Evolutionary conservation across 2,888 invertebrate species (phyloP), one percentile per base, ranked within the genome.

Genomic region (Apotomis betuletana): DNA sequence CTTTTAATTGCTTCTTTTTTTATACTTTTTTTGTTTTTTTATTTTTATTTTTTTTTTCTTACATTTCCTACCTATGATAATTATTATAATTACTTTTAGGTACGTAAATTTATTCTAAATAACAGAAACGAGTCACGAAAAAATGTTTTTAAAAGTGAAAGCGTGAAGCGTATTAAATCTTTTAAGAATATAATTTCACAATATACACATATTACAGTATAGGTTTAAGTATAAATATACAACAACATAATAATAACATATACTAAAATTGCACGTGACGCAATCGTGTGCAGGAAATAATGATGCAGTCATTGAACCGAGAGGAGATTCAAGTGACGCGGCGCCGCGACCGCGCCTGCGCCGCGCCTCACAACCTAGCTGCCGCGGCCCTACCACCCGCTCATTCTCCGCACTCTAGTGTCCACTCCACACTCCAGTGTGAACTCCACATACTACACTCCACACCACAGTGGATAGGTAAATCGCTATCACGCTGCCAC

Each of bases 31-130:
- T 84, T 81, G 79, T 78, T 80, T 79, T 79, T 81, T 81, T 82
- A 0, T 27, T 27, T 27, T 82, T 77, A 27, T 27, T 82, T 77
- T 78, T 78, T 77, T 78, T 75, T 75, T 75, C 77, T 87, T 88
- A 90, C 81, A 84, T 76, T 54, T 78, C 74, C 77, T 74, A 83
- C 85, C 90, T 92, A 92, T 85, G 84, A 90, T 90, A 88, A 86
- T 91, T 90, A 91, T 91, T 92, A 92, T 92, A 91, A 91, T 92
- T 91, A 91, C 91, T 91, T 90, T 90, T 90, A 92, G 92, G 92
- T 92, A 92, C 92, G 91, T 92, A 93, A 91, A 93, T 93, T 92
- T 93, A 92, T 85, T 88, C 93, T 93, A 93, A 89, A 91, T 91
- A 93, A 92, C 93, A 92, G 90, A 92, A 93, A 93, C 92, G 89